Base-by-base conservation (phyloP, 2,113 vertebrate species). In the Aspiorhynchus laticeps region DNA sequence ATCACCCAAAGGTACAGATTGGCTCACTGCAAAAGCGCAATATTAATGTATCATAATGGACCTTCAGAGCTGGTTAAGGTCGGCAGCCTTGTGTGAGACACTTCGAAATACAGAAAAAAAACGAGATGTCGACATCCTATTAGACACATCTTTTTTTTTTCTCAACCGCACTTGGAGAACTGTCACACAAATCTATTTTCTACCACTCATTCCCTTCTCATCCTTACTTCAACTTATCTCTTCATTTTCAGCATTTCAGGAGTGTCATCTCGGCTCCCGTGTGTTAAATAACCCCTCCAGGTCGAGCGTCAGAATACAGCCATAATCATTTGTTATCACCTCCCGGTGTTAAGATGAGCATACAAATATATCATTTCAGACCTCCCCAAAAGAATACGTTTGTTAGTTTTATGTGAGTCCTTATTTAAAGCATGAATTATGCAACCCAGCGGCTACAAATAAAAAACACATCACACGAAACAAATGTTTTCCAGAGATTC, bases 191-290 rank as follows among this genome's bases (percentile, higher is more conserved):
- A 65, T 81, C 80, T 81, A 43, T 81, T 81, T 67, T 65, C 38
- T 65, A 65, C 59, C 59, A 65, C 59, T 46, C 59, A 31, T 46
- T 65, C 36, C 56, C 38, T 43, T 63, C 36, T n/a, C n/a, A 81
- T 81, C n/a, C n/a, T 28, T 46, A 28, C 79, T 65, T 41, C 17
- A 65, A 43, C 59, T 38, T 81, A 76, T 76, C 79, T 81, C 36
- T 81, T 81, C 79, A 81, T 81, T 81, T 81, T 81, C 56, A 81
- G 38, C 59, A 81, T 65, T 67, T 65, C 80, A 46, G 61, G 38
- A 65, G 80, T 81, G 80, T 81, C 59, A 46, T 43, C 26, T 14
- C 59, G 14, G 36, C 36, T 80, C 51, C 21, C n/a, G 8, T 17
- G 56, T 80, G 79, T 80, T 80, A 63, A 80, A 80, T 80, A 80